Evolutionary conservation across 1,140 invertebrate genomes (phyloP).

Genomic region (Heliconius himera): DNA sequence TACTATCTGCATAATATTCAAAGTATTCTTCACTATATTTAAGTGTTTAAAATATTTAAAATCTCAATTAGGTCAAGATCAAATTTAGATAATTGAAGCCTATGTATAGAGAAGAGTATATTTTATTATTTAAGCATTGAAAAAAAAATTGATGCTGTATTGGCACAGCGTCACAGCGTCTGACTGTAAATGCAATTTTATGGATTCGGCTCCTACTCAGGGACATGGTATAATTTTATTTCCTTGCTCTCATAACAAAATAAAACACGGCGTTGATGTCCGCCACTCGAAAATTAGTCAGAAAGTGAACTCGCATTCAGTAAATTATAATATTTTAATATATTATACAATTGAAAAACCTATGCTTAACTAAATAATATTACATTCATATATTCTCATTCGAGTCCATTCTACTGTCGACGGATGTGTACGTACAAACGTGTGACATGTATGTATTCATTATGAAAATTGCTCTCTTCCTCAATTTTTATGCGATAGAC

Average conservation of each 20-base stretch:
- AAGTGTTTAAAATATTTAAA: not conserved
- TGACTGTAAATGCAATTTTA: too few species aligned
- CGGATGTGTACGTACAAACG: not conserved
- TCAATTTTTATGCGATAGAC: not conserved
- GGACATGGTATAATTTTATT: too few species aligned
- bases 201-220: too few species aligned
- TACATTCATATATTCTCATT: not conserved
- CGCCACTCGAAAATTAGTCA: too few species aligned
- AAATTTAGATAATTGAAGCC: not conserved
- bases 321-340: not conserved
- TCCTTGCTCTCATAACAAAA: too few species aligned
- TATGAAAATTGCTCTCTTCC: not conserved
- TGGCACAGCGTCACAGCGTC: too few species aligned
- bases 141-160: too few species aligned
- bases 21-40: not conserved
- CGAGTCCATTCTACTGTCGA: not conserved
- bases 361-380: not conserved
- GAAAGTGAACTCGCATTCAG: too few species aligned
- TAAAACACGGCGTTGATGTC: too few species aligned
- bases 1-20: not conserved
- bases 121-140: not conserved
- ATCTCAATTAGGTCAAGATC: not conserved
- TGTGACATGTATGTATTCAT: conserved; percentile 1
- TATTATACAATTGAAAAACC: not conserved
- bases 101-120: not conserved